These are phyloP conservation scores for Nemapogon koenigi DNA, from an alignment of 2,888 invertebrate species.

Conservation along the genomic window DNA sequence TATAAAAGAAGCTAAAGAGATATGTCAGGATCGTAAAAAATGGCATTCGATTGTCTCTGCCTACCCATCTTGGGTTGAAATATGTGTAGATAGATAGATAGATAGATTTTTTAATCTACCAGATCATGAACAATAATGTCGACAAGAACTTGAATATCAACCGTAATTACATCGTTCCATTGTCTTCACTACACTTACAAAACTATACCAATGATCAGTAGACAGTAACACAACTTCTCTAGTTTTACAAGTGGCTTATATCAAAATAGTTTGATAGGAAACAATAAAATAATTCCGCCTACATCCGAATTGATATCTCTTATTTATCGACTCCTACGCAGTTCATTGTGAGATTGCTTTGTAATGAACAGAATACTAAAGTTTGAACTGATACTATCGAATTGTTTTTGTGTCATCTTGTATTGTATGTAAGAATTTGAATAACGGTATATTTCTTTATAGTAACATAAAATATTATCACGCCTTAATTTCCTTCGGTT, in stretches of 20 bases:
- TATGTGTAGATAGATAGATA: neutral
- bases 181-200: too few species aligned
- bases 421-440: too few species aligned
- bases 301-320: constrained; percentile 31
- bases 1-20: neutral
- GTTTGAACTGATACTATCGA: constrained; percentile 5
- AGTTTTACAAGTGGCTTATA: constrained; percentile 2
- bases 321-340: constrained; percentile 44
- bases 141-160: too few species aligned
- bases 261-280: constrained; percentile 1
- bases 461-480: too few species aligned
- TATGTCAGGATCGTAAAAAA: too few species aligned
- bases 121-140: too few species aligned
- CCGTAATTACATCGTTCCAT: too few species aligned
- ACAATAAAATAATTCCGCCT: constrained; percentile 36
- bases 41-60: neutral
- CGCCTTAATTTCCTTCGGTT: too few species aligned
- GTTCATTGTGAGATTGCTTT: constrained; percentile 4
- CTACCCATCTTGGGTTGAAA: neutral
- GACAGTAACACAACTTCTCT: constrained; percentile 5
- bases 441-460: too few species aligned
- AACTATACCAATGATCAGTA: too few species aligned
- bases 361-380: constrained; percentile 7
- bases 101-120: too few species aligned
- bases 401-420: constrained; percentile 5